Percentiles rank a stretch among this genome's conserved stretches.
These are phyloP conservation scores for Plecturocebus donacophilus DNA, from an alignment of 2,113 vertebrate genomes.

Conservation along the genomic window DNA sequence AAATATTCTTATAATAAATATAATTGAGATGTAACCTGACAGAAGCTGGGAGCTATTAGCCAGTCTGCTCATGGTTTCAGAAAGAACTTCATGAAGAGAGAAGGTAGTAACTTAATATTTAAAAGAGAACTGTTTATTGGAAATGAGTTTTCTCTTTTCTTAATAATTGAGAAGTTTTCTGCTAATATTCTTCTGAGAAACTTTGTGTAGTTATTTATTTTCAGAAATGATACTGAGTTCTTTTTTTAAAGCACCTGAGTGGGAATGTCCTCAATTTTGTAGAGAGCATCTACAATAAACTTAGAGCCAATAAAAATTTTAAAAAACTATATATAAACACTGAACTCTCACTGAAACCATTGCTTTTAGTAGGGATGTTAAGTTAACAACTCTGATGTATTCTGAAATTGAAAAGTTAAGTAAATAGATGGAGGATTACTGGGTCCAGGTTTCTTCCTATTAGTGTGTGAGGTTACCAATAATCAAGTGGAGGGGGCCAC, in stretches of 20 bases:
- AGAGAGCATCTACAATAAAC: background rate
- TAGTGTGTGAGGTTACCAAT: background rate
- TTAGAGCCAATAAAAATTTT: background rate
- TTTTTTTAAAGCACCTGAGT: background rate
- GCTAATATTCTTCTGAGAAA: background rate
- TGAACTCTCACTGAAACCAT: background rate
- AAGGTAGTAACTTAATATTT: background rate
- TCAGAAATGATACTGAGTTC: background rate
- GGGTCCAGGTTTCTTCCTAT: background rate
- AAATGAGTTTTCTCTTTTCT: background rate
- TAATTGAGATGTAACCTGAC: background rate
- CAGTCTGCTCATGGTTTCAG: background rate
- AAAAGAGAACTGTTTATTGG: background rate
- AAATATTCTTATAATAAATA: background rate
- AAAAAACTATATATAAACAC: background rate
- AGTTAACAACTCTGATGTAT: background rate
- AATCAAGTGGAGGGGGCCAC: background rate
- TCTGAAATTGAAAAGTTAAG: background rate
- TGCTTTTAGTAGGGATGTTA: background rate
- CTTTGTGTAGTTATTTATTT: background rate
- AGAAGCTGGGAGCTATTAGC: background rate
- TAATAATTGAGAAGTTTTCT: background rate
- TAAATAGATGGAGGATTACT: background rate
- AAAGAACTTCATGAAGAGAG: background rate
- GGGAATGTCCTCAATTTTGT: background rate